Evolutionary conservation across 2,797 vertebrate genomes (phyloP), one percentile per base, ranked within the genome.

Genomic region (Hydrolagus colliei): DNA sequence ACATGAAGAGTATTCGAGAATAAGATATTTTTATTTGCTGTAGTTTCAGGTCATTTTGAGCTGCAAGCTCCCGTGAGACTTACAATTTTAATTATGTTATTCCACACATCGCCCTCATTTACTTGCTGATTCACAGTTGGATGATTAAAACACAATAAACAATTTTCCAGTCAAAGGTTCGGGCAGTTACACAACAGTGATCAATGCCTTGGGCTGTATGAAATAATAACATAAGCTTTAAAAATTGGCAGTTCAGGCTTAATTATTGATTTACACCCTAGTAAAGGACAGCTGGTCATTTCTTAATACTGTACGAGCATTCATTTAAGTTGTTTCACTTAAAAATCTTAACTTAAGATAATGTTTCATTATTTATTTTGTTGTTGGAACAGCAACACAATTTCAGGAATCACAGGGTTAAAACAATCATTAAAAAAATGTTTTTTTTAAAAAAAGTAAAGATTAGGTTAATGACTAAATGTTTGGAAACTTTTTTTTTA

Each of bases 401-500:
- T 11, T 61, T 77, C 75, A 3, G 2, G 6, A 2, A 9, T 10
- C 41, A 76, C 16, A 76, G 41, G 74, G 74, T 59, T 76, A 76
- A 59, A 9, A 20, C 10, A 61, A 18, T 3, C 1, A 77, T 16
- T 10, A 77, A 77, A 5, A 59, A 61, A 18, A 27, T 27, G 27
- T 27, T 59, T 61, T 52, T 52, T 52, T 52, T 52, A 52, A 52
- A 35, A 73, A 35, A 14, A 35, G 27, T 32, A 10, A 35, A 35
- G 75, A 20, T 59, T 20, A 9, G 75, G 75, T 59, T 77, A 59
- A 22, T 76, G 41, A 18, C 41, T 77, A 77, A 77, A 59, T 77
- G 63, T 87, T 86, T 78, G 61, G 73, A 72, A 86, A 68, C 73
- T 87, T 86, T 65, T 86, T 65, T 20, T 41, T 52, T 7, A 41